phyloP scores from a whole-genome alignment of 2,888 invertebrate species.

The Trachelus iudaicus region DNA sequence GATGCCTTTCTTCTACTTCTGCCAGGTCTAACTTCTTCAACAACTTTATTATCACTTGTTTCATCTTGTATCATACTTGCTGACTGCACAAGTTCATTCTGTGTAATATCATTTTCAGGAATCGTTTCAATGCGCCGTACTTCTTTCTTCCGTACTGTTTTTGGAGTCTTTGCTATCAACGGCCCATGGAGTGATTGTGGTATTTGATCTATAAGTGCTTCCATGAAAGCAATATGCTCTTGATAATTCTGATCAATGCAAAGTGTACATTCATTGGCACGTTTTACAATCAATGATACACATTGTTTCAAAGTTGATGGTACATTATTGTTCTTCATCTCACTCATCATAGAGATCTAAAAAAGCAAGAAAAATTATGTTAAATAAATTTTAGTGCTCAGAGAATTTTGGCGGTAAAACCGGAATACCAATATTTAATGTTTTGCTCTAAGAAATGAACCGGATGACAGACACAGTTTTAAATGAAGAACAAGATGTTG shows the following conservation, averaged over 20 bases:
- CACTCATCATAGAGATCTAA: neutral
- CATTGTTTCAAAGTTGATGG: neutral
- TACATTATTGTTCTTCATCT: neutral
- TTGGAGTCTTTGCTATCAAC: conserved; percentile 56
- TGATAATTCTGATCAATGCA: neutral
- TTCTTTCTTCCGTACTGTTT: conserved; percentile 37
- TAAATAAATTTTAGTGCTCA: neutral
- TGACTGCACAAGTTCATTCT: conserved; percentile 5
- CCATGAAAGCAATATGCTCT: conserved; percentile 13
- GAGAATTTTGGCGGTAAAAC: neutral
- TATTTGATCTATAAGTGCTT: conserved; percentile 40
- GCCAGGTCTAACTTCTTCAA: conserved; percentile 9
- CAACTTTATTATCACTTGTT: conserved; percentile 13
- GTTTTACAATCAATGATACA: neutral
- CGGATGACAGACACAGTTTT: neutral
- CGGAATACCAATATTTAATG: neutral
- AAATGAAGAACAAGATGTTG: neutral
- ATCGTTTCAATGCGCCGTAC: conserved; percentile 52
- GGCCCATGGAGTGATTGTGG: conserved; percentile 35
- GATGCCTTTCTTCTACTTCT: conserved; percentile 49
- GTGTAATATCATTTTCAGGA: conserved; percentile 46
- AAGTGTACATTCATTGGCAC: neutral
- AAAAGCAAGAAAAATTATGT: neutral
- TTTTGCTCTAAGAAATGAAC: neutral
- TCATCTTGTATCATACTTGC: neutral